Percentiles rank a stretch among this genome's conserved stretches.
These are phyloP conservation scores for Listronotus bonariensis DNA, from an alignment of 1,140 invertebrate genomes.

Conservation along the genomic window DNA sequence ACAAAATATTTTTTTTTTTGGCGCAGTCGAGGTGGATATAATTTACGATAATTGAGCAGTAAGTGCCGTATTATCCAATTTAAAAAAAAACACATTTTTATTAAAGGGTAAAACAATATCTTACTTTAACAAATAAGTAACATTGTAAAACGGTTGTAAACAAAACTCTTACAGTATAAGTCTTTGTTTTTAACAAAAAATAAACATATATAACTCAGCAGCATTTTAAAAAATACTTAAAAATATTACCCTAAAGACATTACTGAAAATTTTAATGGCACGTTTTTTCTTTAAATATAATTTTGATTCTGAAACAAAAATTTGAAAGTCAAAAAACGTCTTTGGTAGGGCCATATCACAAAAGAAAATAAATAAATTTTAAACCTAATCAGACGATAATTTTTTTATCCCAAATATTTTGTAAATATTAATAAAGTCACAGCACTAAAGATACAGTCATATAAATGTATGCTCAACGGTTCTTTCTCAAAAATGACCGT, in stretches of 20 bases:
- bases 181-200: constrained; percentile 6
- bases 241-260: constrained; percentile 22
- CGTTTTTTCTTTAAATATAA: constrained; percentile 47
- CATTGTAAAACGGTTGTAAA: constrained; percentile 24
- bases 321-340: constrained; percentile 42
- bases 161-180: constrained; percentile 16
- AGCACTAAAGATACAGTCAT: constrained; percentile 55
- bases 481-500: constrained; percentile 46
- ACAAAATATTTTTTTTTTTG: too few species aligned
- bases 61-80: too few species aligned
- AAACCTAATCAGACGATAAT: constrained; percentile 51
- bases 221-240: constrained; percentile 34
- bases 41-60: too few species aligned
- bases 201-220: constrained; percentile 20
- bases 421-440: constrained; percentile 46
- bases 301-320: constrained; percentile 41
- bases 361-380: constrained; percentile 43
- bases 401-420: constrained; percentile 43
- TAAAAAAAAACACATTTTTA: too few species aligned
- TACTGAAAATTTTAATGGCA: constrained; percentile 44
- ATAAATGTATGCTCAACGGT: constrained; percentile 48
- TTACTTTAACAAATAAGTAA: neutral
- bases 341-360: constrained; percentile 55
- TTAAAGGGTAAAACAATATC: too few species aligned
- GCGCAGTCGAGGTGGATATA: too few species aligned